Percentiles rank a stretch among this genome's conserved stretches.
Evolutionary conservation across 2,113 vertebrate species (phyloP).

Genomic region (Albula goreensis): DNA sequence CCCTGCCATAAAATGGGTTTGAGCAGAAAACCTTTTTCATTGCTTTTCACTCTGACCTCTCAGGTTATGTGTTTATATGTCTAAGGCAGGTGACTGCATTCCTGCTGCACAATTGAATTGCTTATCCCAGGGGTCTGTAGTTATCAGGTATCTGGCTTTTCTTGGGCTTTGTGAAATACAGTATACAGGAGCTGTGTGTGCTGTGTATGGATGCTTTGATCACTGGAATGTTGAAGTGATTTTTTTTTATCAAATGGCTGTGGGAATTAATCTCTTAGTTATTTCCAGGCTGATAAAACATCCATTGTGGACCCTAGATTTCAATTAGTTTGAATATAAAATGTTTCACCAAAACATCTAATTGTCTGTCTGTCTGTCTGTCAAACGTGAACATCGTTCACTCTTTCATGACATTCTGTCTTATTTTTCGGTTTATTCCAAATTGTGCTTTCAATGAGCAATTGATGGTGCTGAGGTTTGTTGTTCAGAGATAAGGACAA

Average conservation of each 20-base stretch:
- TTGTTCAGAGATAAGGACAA: neutral
- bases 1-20: constrained; percentile 1
- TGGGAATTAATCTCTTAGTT: neutral
- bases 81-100: neutral
- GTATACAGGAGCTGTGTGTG: neutral
- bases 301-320: neutral
- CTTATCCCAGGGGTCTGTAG: neutral
- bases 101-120: neutral
- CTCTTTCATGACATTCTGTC: too few relatives aligned
- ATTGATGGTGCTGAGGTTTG: neutral
- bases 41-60: constrained; percentile 5
- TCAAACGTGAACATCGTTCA: too few relatives aligned
- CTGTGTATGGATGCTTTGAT: neutral
- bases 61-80: constrained; percentile 6
- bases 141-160: neutral
- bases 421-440: too few relatives aligned
- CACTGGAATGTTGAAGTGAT: neutral
- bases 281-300: neutral
- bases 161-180: neutral
- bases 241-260: neutral
- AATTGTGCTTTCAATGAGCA: too few relatives aligned
- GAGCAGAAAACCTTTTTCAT: constrained; percentile 8
- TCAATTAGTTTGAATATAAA: neutral
- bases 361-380: too few relatives aligned
- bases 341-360: neutral